Conservation (phyloP, 1,140 invertebrate genomes). For the Oedothorax gibbosus region DNA sequence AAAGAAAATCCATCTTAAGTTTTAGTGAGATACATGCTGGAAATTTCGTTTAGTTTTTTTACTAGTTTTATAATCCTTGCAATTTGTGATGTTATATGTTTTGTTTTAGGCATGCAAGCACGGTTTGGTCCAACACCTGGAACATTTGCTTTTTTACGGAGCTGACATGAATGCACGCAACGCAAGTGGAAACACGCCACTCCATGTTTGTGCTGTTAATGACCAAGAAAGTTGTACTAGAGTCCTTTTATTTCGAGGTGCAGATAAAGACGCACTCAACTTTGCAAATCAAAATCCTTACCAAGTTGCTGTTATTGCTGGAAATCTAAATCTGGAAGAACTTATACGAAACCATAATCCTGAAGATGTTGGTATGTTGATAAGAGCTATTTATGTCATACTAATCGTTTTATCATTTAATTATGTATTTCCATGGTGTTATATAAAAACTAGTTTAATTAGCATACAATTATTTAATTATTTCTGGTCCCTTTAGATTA, state of each 20-base stretch:
- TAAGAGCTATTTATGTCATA: not conserved
- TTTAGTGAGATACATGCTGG: too few species aligned
- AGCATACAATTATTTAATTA: too few species aligned
- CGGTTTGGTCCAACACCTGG: slow-evolving; percentile 95
- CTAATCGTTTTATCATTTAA: too few species aligned
- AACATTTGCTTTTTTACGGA: slow-evolving; percentile 97
- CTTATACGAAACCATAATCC: slow-evolving; percentile 93
- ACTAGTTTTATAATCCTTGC: too few species aligned
- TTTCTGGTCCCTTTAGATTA: too few species aligned
- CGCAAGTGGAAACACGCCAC: slow-evolving; percentile 95
- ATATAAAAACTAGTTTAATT: not conserved
- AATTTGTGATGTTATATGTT: not conserved
- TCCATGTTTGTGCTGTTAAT: slow-evolving; percentile 98
- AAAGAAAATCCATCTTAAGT: too few species aligned
- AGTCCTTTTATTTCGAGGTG: slow-evolving; percentile 94
- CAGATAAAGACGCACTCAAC: slow-evolving; percentile 92
- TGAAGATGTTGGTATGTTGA: slow-evolving; percentile 78
- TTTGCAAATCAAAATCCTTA: slow-evolving; percentile 98
- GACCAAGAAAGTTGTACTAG: slow-evolving; percentile 96
- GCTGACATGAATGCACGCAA: slow-evolving; percentile 96
- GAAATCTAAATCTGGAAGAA: slow-evolving; percentile 93
- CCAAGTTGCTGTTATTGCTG: slow-evolving; percentile 96
- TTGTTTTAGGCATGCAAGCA: slow-evolving; percentile 89
- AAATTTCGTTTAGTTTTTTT: too few species aligned
- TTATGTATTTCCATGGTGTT: not conserved